Percentiles rank a stretch among this genome's conserved stretches.
Evolutionary conservation across 2,888 invertebrate species (phyloP).

Genomic region (Plagodis pulveraria): DNA sequence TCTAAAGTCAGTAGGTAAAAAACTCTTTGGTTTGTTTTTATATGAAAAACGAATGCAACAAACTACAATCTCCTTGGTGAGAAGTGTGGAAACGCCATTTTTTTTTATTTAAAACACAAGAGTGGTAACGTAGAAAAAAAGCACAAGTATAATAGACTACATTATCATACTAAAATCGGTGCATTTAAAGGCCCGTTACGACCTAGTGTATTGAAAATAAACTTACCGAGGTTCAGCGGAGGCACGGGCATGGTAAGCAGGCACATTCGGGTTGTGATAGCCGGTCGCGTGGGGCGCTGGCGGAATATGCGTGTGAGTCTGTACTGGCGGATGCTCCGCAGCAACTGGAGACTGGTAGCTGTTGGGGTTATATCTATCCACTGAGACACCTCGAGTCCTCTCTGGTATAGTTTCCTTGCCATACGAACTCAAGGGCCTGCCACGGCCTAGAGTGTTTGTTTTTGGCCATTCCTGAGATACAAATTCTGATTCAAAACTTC

Average conservation of each 20-base stretch:
- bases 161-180: no score
- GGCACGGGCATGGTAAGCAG: constrained; percentile 77
- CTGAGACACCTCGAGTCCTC: constrained; percentile 73
- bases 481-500: constrained; percentile 76
- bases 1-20: no score
- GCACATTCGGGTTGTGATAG: constrained; percentile 76
- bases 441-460: constrained; percentile 71
- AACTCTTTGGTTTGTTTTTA: no score
- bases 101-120: no score
- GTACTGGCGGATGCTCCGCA: constrained; percentile 75
- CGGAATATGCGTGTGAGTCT: constrained; percentile 75
- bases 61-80: no score
- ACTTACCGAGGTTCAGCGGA: constrained; percentile 79
- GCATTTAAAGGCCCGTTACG: no score
- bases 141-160: no score
- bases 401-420: constrained; percentile 63
- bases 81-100: no score
- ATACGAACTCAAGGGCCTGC: constrained; percentile 72
- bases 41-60: no score
- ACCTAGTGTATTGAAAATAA: not conserved
- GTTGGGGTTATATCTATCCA: constrained; percentile 77
- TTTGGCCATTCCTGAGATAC: constrained; percentile 75
- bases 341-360: constrained; percentile 70
- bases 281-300: constrained; percentile 63
- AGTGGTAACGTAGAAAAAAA: no score